These are phyloP conservation scores for Penaeus chinensis DNA, from an alignment of 1,140 invertebrate species.

Conservation along the genomic window DNA sequence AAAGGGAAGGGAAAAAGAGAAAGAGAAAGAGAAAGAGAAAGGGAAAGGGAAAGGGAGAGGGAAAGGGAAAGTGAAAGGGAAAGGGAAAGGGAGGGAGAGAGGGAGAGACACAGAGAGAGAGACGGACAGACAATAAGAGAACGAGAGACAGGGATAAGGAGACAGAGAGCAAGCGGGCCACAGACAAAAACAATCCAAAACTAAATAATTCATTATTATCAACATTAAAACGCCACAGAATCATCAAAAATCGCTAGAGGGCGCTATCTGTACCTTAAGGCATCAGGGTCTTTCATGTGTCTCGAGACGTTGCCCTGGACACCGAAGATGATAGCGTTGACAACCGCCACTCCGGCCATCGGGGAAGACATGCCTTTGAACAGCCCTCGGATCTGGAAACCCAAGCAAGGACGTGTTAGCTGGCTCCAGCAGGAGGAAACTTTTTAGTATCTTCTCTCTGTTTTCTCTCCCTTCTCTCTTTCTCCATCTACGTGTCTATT, in stretches of 20 bases:
- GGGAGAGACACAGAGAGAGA: not conserved
- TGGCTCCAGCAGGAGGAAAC: not conserved
- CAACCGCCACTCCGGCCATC: constrained; percentile 82
- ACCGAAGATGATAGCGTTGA: constrained; percentile 93
- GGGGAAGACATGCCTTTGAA: constrained; percentile 89
- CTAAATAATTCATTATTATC: not conserved
- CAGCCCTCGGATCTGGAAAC: constrained; percentile 73
- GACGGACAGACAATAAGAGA: not conserved
- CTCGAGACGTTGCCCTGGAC: constrained; percentile 84
- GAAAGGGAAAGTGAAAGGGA: not conserved
- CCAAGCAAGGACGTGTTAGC: not conserved
- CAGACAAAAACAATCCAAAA: no score
- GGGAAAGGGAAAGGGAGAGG: no score
- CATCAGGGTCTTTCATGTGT: constrained; percentile 71
- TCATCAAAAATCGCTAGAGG: not conserved
- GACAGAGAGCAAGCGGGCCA: no score
- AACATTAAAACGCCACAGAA: not conserved
- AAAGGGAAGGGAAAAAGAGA: no score
- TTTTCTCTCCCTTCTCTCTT: constrained; percentile 11
- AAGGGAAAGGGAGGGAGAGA: not conserved
- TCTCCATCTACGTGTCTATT: not conserved
- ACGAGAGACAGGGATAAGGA: no score
- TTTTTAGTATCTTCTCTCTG: not conserved
- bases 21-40: no score
- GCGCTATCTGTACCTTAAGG: constrained; percentile 67